Conservation (phyloP, 2,113 vertebrate species). For the Chloropsis hardwickii region DNA sequence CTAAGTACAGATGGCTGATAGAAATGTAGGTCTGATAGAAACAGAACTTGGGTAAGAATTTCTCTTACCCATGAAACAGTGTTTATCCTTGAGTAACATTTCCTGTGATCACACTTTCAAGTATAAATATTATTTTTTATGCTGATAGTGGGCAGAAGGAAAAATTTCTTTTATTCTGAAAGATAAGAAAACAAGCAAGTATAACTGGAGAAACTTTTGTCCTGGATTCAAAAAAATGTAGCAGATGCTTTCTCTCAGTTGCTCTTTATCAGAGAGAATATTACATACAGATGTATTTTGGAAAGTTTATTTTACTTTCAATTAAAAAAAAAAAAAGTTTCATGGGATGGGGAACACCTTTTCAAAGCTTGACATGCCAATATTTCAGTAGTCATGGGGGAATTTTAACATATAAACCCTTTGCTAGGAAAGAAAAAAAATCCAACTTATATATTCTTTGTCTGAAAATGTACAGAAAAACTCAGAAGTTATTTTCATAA, state of each 20-base stretch:
- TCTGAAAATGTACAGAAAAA: not conserved
- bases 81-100: conserved; percentile 7
- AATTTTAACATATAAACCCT: not conserved
- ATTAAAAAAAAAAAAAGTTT: not conserved
- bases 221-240: not conserved
- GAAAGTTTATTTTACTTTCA: conserved; percentile 52
- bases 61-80: not conserved
- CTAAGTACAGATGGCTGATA: not conserved
- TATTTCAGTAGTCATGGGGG: not conserved
- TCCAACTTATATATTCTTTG: not conserved
- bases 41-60: not conserved
- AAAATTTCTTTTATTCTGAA: conserved; percentile 14
- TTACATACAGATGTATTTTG: conserved; percentile 38
- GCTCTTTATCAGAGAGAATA: conserved; percentile 34
- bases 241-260: conserved; percentile 54
- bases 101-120: conserved; percentile 21
- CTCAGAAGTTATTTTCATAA: not conserved
- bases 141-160: not conserved
- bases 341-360: not conserved
- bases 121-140: conserved; percentile 42
- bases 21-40: not conserved
- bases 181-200: conserved; percentile 41
- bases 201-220: not conserved
- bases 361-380: not conserved
- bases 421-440: not conserved